Conservation (phyloP, 2,888 invertebrate genomes). For the Formica aserva region DNA sequence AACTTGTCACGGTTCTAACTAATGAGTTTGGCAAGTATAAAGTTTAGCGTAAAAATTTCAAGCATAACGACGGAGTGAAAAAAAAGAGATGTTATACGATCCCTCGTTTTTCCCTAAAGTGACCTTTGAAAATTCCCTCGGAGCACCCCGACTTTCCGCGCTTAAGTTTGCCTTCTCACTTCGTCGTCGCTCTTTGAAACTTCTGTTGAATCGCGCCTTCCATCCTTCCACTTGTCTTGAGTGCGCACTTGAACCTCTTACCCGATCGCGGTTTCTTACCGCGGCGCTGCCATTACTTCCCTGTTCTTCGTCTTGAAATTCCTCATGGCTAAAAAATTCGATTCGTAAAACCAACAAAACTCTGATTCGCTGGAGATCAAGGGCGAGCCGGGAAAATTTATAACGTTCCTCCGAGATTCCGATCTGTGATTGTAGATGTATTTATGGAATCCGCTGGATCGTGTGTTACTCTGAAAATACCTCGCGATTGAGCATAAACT, state of each 20-base stretch:
- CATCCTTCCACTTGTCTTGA: slow-evolving; percentile 42
- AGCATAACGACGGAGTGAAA: neutral
- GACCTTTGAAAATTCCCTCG: slow-evolving; percentile 46
- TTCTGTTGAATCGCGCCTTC: slow-evolving; percentile 42
- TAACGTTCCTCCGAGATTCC: neutral
- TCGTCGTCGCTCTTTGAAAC: slow-evolving; percentile 46
- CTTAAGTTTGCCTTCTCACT: slow-evolving; percentile 41
- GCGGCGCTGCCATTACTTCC: slow-evolving; percentile 61
- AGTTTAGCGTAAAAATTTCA: slow-evolving; percentile 16
- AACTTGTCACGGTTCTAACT: slow-evolving; percentile 1
- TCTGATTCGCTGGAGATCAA: slow-evolving; percentile 37
- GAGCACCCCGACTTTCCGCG: slow-evolving; percentile 25
- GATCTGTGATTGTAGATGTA: slow-evolving; percentile 1
- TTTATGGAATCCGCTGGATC: neutral
- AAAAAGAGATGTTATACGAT: slow-evolving; percentile 8
- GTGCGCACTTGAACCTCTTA: slow-evolving; percentile 55
- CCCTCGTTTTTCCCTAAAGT: slow-evolving; percentile 34
- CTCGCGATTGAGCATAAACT: neutral
- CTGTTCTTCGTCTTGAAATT: slow-evolving; percentile 53
- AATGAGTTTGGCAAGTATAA: slow-evolving; percentile 8
- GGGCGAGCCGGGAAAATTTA: slow-evolving; percentile 22
- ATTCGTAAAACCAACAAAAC: slow-evolving; percentile 38
- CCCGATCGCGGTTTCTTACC: slow-evolving; percentile 58
- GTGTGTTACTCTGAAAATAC: neutral
- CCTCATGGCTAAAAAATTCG: slow-evolving; percentile 22